These are phyloP conservation scores for Dinocampus coccinellae DNA, from an alignment of 2,888 invertebrate genomes.

Conservation along the genomic window DNA sequence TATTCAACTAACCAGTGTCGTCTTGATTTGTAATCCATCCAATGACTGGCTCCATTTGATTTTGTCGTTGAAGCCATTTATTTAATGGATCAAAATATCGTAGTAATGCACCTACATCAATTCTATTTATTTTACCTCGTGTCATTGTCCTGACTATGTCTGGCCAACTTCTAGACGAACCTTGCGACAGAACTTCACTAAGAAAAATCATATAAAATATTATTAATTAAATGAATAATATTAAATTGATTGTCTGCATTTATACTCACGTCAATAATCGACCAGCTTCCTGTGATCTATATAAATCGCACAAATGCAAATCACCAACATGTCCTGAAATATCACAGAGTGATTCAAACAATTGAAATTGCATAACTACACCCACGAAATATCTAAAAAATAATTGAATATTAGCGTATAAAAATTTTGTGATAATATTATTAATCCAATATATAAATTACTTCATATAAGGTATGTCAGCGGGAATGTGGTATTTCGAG, in stretches of 20 bases:
- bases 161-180: conserved; percentile 78
- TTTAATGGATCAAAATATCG: conserved; percentile 86
- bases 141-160: conserved; percentile 82
- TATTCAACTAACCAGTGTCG: conserved; percentile 71
- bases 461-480: conserved; percentile 75
- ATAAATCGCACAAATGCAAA: conserved; percentile 85
- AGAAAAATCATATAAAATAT: not conserved
- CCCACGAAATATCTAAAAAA: conserved; percentile 84
- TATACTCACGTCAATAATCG: conserved; percentile 78
- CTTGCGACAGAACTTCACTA: conserved; percentile 79
- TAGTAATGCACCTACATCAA: conserved; percentile 83
- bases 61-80: conserved; percentile 83
- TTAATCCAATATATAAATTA: conserved; percentile 57
- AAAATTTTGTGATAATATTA: not conserved
- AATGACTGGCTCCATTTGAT: conserved; percentile 78
- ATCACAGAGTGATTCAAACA: conserved; percentile 82
- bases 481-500: conserved; percentile 85
- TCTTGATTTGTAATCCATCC: conserved; percentile 82
- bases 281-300: conserved; percentile 85
- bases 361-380: conserved; percentile 86
- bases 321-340: conserved; percentile 81
- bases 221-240: not conserved
- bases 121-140: conserved; percentile 77
- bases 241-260: not conserved
- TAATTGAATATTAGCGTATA: conserved; percentile 67